Evolutionary conservation across 2,888 invertebrate species (phyloP).

Genomic region (Eristalinus sepulchralis): DNA sequence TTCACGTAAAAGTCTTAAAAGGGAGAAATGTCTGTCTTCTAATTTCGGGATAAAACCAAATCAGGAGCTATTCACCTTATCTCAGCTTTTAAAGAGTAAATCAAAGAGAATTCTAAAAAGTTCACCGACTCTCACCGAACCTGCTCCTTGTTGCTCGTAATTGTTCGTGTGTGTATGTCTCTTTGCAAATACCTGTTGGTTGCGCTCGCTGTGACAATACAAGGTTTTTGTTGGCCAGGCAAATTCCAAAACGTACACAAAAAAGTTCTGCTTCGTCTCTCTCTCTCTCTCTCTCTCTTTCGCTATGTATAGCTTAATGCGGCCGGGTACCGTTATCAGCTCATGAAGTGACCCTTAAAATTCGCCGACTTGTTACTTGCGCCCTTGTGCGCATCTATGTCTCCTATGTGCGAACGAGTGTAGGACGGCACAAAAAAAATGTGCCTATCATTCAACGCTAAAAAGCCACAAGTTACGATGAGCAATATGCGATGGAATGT

Average conservation of each 20-base stretch:
- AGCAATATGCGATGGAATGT: conserved; percentile 48
- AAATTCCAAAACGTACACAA: not conserved
- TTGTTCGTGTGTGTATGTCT: not conserved
- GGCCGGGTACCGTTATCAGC: not conserved
- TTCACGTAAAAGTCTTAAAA: too few relatives aligned
- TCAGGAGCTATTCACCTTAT: too few relatives aligned
- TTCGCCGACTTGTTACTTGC: conserved; percentile 63
- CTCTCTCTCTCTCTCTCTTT: conserved; percentile 30
- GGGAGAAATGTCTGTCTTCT: too few relatives aligned
- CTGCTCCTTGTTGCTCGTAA: not conserved
- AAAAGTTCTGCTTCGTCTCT: conserved; percentile 20
- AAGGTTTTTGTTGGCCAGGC: conserved; percentile 10
- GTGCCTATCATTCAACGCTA: conserved; percentile 47
- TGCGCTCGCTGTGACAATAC: conserved; percentile 38
- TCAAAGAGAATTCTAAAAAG: conserved; percentile 4
- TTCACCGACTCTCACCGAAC: conserved; percentile 5
- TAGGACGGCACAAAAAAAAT: conserved; percentile 17
- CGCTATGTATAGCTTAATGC: not conserved
- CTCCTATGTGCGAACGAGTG: not conserved
- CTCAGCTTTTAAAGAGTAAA: too few relatives aligned
- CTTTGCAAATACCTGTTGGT: conserved; percentile 66
- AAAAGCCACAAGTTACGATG: conserved; percentile 60
- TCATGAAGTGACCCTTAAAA: not conserved
- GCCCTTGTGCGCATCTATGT: conserved; percentile 23
- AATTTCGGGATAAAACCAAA: too few relatives aligned